Conservation (phyloP, 2,797 vertebrate species). For the Pantherophis vulpinus region DNA sequence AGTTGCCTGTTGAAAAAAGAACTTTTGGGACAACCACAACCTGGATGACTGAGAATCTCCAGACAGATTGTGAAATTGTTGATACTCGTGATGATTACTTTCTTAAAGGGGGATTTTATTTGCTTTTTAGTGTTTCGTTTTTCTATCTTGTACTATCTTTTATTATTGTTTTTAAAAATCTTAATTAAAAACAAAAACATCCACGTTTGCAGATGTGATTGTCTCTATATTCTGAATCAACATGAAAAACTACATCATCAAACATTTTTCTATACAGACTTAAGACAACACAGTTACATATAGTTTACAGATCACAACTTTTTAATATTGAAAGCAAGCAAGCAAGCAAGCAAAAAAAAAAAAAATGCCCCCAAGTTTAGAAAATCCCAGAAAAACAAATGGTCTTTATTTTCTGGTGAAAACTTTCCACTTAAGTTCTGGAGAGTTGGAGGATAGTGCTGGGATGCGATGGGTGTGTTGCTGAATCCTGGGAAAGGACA, state of each 20-base stretch:
- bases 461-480: not conserved
- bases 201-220: not conserved
- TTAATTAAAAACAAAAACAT: too few species aligned
- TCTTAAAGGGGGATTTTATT: too few species aligned
- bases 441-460: not conserved
- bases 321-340: not conserved
- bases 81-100: too few species aligned
- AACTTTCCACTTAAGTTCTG: not conserved
- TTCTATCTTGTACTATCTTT: too few species aligned
- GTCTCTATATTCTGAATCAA: not conserved
- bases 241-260: not conserved
- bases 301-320: not conserved
- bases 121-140: too few species aligned
- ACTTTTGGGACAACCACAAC: too few species aligned
- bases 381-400: not conserved
- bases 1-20: too few species aligned
- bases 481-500: not conserved
- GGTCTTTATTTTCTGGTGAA: not conserved
- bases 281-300: not conserved
- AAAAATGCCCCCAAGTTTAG: not conserved
- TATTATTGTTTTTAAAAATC: too few species aligned
- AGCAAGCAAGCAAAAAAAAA: not conserved
- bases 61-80: too few species aligned
- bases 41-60: too few species aligned
- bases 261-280: not conserved